phyloP scores from a whole-genome alignment of 37 sponge, comb jelly and placozoan species.

The Theonella swinhoei region DNA sequence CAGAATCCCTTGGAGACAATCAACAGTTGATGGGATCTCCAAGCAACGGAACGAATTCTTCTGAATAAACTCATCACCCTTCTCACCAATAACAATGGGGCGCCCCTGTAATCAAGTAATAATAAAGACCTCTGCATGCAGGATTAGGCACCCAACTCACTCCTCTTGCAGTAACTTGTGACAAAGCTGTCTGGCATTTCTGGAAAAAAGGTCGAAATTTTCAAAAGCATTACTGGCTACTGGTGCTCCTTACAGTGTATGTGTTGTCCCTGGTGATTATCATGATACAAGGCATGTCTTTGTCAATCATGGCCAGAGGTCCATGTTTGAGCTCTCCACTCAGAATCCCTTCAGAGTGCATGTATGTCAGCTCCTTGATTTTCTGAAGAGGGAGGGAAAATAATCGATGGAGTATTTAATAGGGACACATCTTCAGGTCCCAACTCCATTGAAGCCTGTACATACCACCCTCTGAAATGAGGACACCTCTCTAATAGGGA shows the following conservation, averaged over 20 bases:
- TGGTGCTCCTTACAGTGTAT: constrained; percentile 55
- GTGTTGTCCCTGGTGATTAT: constrained; percentile 88
- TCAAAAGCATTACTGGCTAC: not conserved
- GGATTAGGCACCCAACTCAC: constrained; percentile 41
- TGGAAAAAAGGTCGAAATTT: constrained; percentile 13
- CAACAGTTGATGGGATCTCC: constrained; percentile 78
- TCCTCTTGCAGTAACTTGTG: constrained; percentile 86
- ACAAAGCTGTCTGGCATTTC: constrained; percentile 95
- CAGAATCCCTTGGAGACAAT: constrained; percentile 94
- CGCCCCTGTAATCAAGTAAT: constrained; percentile 47
- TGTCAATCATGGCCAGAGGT: constrained; percentile 97
- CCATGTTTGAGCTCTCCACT: constrained; percentile 99
- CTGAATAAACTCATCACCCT: constrained; percentile 60
- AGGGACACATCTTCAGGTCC: no score
- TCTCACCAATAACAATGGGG: constrained; percentile 86
- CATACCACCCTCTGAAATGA: no score
- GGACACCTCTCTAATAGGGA: no score
- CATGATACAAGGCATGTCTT: constrained; percentile 97
- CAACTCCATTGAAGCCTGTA: no score
- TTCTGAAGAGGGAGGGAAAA: constrained; percentile 84
- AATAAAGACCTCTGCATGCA: not conserved
- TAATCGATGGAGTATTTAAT: no score
- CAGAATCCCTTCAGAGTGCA: constrained; percentile 97
- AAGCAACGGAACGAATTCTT: constrained; percentile 36
- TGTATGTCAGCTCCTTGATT: constrained; percentile 93